Evolutionary conservation across 2,797 vertebrate genomes (phyloP), one percentile per base, ranked within the genome.

Genomic region (Luscinia luscinia): DNA sequence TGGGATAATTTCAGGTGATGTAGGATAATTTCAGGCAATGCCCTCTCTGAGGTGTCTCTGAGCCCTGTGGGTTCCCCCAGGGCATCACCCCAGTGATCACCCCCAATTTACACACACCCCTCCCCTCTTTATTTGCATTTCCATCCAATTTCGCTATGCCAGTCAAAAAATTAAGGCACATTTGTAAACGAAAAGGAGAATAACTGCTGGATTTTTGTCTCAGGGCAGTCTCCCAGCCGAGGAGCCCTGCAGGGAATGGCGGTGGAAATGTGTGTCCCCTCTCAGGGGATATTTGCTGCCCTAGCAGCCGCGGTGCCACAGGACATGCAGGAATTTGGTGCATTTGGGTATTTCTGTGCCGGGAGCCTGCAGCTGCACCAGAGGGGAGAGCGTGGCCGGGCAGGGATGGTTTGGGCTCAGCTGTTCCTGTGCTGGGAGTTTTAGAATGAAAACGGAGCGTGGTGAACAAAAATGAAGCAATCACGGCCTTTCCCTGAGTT

Each of bases 391-490:
- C 17, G 20, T 46, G 14, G 48, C 62, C 24, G 91, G 59, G 58
- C 62, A 94, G 64, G 84, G 89, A 22, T 10, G 62, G 36, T 68
- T 70, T 6, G 75, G 92, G 76, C 81, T 95, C 28, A 38, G 81
- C 90, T 72, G 9, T 52, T 90, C 88, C 76, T 11, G 48, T 15
- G 41, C 86, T 72, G 84, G 89, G 40, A 64, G 30, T 36, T 90
- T 63, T 72, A 90, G 91, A 81, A 46, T 40, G 46, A 87, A 84
- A 97, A 84, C 5, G 40, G 81, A 59, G 80, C 54, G 79, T 66
- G 94, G 97, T 96, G 92, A 92, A 84, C 73, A 27, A 10, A 74
- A 41, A 81, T 3, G 46, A 54, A 51, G 14, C 59, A 22, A 19
- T 11, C 11, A 41, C 32, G 4, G 6, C 12, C 69, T 68, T 54